Percentiles rank a stretch among this genome's conserved stretches.
Evolutionary conservation across 1,140 invertebrate species (phyloP).

Genomic region (Elysia chlorotica): DNA sequence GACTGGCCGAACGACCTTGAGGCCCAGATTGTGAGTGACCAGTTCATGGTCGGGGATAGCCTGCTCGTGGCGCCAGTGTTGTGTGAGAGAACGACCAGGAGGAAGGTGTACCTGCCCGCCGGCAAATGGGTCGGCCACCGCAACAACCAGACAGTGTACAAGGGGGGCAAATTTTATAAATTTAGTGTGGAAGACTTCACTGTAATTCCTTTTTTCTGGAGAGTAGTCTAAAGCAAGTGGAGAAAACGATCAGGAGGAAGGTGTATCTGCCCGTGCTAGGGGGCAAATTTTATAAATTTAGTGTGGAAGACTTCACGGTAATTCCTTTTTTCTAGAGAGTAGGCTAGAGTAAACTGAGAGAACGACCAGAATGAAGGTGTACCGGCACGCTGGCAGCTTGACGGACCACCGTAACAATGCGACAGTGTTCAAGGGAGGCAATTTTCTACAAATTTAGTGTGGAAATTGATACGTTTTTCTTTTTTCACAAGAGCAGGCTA

Average conservation of each 20-base stretch:
- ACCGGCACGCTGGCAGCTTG: too few species aligned
- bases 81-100: slow-evolving; percentile 66
- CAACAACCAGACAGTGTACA: slow-evolving; percentile 5
- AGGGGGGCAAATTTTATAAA: not conserved
- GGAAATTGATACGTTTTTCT: too few species aligned
- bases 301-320: slow-evolving; percentile 6
- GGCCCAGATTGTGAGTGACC: slow-evolving; percentile 78
- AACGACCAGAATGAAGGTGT: too few species aligned
- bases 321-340: slow-evolving; percentile 25
- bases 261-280: slow-evolving; percentile 69
- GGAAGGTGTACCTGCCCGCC: slow-evolving; percentile 74
- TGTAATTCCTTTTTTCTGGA: slow-evolving; percentile 25
- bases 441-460: too few species aligned
- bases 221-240: slow-evolving; percentile 21
- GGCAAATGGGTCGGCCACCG: slow-evolving; percentile 30
- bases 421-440: too few species aligned
- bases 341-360: too few species aligned
- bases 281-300: too few species aligned
- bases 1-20: slow-evolving; percentile 78
- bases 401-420: too few species aligned
- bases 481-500: too few species aligned
- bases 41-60: slow-evolving; percentile 81
- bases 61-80: slow-evolving; percentile 82
- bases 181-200: too few species aligned
- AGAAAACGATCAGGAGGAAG: slow-evolving; percentile 70